phyloP scores from a whole-genome alignment of 2,113 vertebrate genomes.

The Galbula dea region DNA sequence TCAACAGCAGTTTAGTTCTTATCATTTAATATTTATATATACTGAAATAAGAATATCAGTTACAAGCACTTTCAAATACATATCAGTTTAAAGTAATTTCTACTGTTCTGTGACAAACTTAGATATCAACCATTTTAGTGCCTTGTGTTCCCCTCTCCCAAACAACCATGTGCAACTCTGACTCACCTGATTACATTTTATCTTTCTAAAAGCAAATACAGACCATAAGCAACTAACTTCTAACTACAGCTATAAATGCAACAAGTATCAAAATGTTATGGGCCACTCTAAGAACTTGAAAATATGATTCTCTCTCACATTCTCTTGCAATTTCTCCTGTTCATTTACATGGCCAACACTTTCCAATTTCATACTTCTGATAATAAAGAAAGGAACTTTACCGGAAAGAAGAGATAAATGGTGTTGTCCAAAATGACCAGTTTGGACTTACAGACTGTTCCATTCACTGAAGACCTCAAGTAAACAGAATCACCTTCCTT shows the following conservation, averaged over 20 bases:
- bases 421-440: slow-evolving; percentile 84
- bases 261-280: neutral
- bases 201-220: neutral
- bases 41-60: neutral
- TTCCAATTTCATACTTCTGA: neutral
- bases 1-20: neutral
- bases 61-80: neutral
- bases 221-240: neutral
- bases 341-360: neutral
- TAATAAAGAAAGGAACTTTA: slow-evolving; percentile 58
- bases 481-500: slow-evolving; percentile 74
- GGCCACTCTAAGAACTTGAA: neutral
- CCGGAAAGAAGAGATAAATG: slow-evolving; percentile 89
- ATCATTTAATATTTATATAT: neutral
- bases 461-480: slow-evolving; percentile 85
- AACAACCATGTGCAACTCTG: neutral
- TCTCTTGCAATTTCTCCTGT: neutral
- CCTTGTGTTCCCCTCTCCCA: neutral
- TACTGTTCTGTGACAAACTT: neutral
- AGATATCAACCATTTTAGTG: neutral
- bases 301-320: neutral
- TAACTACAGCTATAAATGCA: neutral
- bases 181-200: neutral
- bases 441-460: slow-evolving; percentile 81
- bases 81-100: neutral